phyloP scores from a whole-genome alignment of 2,888 invertebrate genomes.

The Tipula unca region DNA sequence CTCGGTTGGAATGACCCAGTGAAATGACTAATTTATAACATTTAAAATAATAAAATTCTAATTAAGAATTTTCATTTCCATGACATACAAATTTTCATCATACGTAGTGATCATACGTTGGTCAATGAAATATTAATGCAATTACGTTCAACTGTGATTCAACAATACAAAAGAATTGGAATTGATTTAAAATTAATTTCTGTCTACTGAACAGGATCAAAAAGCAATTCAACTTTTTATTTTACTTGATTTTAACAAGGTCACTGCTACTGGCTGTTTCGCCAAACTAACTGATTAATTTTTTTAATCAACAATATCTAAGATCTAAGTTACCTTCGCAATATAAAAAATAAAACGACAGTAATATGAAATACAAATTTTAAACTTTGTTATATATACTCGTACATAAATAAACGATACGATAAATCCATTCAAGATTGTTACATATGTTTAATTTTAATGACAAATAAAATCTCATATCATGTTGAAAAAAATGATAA shows the following conservation, averaged over 20 bases:
- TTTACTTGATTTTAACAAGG: neutral
- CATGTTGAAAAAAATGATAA: neutral
- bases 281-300: neutral
- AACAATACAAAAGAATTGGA: neutral
- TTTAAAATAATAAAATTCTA: no score
- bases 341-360: neutral
- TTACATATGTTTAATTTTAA: neutral
- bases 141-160: no score
- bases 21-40: no score
- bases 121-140: no score
- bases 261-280: neutral
- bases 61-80: no score
- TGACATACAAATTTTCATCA: no score
- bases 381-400: no score
- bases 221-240: neutral
- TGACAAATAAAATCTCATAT: neutral
- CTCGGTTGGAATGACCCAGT: no score
- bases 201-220: neutral
- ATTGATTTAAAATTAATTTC: neutral
- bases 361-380: no score
- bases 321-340: neutral
- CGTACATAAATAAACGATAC: neutral
- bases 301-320: neutral
- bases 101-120: no score
- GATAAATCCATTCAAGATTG: neutral